Conservation (phyloP, 1,140 invertebrate species). For the Aphelinus certus region DNA sequence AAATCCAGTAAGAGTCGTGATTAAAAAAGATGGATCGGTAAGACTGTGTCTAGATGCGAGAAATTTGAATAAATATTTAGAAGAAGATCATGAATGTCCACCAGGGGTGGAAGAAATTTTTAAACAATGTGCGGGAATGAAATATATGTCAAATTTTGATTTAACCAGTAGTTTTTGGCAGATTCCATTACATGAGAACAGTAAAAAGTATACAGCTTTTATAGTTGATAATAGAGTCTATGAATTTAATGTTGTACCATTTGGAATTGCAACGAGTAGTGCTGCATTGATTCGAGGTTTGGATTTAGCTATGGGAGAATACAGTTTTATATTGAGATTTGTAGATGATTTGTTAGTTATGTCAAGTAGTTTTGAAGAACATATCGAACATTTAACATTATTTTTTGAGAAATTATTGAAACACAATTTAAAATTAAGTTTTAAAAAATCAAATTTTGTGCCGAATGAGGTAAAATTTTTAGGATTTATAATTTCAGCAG, state of each 20-base stretch:
- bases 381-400: background rate
- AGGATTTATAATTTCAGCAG: background rate
- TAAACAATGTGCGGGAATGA: no score
- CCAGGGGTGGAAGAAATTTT: background rate
- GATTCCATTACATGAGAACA: background rate
- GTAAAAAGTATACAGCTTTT: background rate
- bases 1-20: conserved; percentile 49
- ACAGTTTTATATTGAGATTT: background rate
- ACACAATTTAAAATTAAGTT: background rate
- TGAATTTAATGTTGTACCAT: conserved; percentile 22
- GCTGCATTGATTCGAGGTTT: background rate
- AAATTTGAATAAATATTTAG: conserved; percentile 49
- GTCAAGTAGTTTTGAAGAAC: background rate
- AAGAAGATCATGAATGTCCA: conserved; percentile 44
- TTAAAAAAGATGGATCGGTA: conserved; percentile 49
- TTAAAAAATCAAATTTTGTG: background rate
- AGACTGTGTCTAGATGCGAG: conserved; percentile 54
- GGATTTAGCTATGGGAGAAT: background rate
- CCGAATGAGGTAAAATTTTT: conserved; percentile 4
- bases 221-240: background rate
- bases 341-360: background rate
- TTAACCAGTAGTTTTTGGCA: background rate
- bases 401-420: background rate
- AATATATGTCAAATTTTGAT: conserved; percentile 2
- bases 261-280: background rate